Conservation (phyloP, 2,113 vertebrate species). For the Sylvia atricapilla region DNA sequence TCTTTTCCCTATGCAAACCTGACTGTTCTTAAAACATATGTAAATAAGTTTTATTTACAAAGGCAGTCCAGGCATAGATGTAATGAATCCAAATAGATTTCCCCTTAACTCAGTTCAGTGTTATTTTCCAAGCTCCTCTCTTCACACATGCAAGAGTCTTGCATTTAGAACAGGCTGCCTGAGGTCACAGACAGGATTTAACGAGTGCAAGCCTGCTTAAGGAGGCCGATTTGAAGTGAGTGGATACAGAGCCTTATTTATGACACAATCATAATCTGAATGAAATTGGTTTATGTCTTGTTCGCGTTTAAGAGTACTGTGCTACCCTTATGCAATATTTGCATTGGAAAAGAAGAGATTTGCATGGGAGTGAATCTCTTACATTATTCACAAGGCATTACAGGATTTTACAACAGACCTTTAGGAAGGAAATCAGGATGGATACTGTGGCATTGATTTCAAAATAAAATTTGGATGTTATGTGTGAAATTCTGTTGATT, state of each 20-base stretch:
- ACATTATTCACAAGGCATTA: conserved; percentile 36
- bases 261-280: conserved; percentile 41
- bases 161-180: conserved; percentile 23
- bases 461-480: not conserved
- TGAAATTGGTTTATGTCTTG: conserved; percentile 28
- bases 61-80: not conserved
- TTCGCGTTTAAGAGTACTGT: not conserved
- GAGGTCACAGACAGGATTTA: conserved; percentile 46
- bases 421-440: conserved; percentile 9
- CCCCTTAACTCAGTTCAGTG: conserved; percentile 17
- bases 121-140: not conserved
- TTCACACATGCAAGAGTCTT: conserved; percentile 17
- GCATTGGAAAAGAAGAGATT: conserved; percentile 38
- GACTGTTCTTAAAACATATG: not conserved
- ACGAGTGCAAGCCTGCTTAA: conserved; percentile 36
- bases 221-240: conserved; percentile 17
- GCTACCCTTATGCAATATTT: conserved; percentile 13
- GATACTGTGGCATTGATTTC: not conserved
- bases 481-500: not conserved
- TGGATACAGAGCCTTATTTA: conserved; percentile 34
- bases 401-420: conserved; percentile 27
- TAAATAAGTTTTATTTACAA: conserved; percentile 21
- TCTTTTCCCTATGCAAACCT: not conserved
- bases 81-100: not conserved
- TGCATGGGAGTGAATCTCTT: conserved; percentile 37